Evolutionary conservation across 30 jellyfish, hydroid and myxozoan genomes (phyloP), one percentile per base, ranked within the genome.

Genomic region (Pelagia noctiluca): DNA sequence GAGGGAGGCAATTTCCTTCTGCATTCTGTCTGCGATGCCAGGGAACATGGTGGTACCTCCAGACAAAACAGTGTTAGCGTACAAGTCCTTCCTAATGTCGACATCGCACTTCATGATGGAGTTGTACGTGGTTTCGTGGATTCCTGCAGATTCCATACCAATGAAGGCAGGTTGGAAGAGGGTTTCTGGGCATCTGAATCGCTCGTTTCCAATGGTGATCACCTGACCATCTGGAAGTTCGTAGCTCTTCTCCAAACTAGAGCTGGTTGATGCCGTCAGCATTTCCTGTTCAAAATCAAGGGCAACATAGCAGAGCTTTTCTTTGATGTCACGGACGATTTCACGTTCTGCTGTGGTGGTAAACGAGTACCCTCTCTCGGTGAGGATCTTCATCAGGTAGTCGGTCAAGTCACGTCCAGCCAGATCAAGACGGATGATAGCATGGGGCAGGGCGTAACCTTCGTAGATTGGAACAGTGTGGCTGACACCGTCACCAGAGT

Each of bases 11-110:
- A 96, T 87, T 79, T 96, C 99, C 90, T 90, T 96, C 90, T 96
- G 99, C 99, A 96, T 96, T 65, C 99, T 98, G 92, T 96, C 99
- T 35, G 99, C 99, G 72, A 96, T 96, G 67, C 99, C 98, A 34
- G 99, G 99, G 99, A 96, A 96, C 99, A 96, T 96, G 48, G 99
- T 96, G 89, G 99, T 90, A 87, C 99, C 99, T 22, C 99, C 99
- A 54, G 99, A 96, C 90, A 96, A 84, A 95, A 96, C 99, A 62
- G 99, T 91, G 98, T 96, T 96, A 69, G 99, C 98, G 88, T 96
- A 90, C 96, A 96, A 75, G 85, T 95, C 99, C 87, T 95, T 95
- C 78, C 99, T 96, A 96, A 95, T 95, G 82, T 95, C 99, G 60
- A 96, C 99, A 70, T 96, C 99, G 80, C 99, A 96, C 78, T 96